phyloP scores from a whole-genome alignment of 2,797 vertebrate species.

The Protonibea diacanthus region DNA sequence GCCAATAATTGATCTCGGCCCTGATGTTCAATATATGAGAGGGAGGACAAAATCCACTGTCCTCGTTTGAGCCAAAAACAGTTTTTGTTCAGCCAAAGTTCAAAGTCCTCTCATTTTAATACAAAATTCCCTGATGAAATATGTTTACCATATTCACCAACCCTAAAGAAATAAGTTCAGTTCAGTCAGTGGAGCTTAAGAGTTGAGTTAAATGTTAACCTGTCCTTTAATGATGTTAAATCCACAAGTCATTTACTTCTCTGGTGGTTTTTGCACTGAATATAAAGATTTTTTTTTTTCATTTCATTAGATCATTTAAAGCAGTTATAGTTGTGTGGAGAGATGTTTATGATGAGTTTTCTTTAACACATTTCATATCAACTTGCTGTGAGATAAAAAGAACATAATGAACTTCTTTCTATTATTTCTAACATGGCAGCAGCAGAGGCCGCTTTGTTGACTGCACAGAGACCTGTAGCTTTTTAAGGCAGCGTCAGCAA shows the following conservation, averaged over 20 bases:
- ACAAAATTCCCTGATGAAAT: no score
- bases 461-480: conserved; percentile 20
- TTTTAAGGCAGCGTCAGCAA: conserved; percentile 41
- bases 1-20: neutral
- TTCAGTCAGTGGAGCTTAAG: neutral
- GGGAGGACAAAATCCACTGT: neutral
- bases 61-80: no score
- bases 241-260: neutral
- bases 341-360: neutral
- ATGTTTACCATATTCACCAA: no score
- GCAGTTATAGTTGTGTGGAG: neutral
- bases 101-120: no score
- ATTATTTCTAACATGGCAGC: neutral
- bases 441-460: conserved; percentile 11
- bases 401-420: conserved; percentile 3
- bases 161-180: neutral
- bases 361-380: neutral
- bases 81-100: neutral
- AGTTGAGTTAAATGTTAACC: neutral
- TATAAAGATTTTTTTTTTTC: neutral
- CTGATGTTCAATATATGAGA: neutral
- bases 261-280: neutral
- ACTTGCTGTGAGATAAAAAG: conserved; percentile 4
- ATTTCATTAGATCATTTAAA: neutral
- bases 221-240: neutral